Evolutionary conservation across 2,888 invertebrate genomes (phyloP).

Genomic region (Perizoma flavofasciatum): DNA sequence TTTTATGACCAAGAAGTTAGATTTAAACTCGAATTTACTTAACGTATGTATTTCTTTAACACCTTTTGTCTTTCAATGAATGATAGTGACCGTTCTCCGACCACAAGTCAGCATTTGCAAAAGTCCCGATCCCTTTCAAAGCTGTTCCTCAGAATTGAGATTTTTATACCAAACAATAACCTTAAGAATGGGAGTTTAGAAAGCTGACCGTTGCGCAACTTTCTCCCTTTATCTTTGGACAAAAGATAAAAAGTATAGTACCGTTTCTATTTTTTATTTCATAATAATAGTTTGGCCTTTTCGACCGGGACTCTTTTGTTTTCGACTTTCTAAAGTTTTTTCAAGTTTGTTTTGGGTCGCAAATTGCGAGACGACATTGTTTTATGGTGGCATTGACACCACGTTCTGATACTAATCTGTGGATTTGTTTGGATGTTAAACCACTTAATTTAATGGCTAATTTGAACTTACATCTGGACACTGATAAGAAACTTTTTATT

Average conservation of each 20-base stretch:
- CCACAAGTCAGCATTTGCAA: slow-evolving; percentile 30
- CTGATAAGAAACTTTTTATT: slow-evolving; percentile 7
- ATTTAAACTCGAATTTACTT: slow-evolving; percentile 20
- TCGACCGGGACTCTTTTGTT: slow-evolving; percentile 28
- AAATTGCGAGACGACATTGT: slow-evolving; percentile 40
- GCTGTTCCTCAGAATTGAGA: slow-evolving; percentile 48
- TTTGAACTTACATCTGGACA: slow-evolving; percentile 14
- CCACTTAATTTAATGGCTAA: slow-evolving; percentile 17
- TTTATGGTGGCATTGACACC: slow-evolving; percentile 40
- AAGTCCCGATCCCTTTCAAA: slow-evolving; percentile 28
- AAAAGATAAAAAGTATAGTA: slow-evolving; percentile 66
- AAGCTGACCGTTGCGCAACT: slow-evolving; percentile 79
- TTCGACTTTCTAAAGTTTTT: slow-evolving; percentile 53
- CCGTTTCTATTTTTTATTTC: slow-evolving; percentile 57
- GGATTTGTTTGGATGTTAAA: slow-evolving; percentile 31
- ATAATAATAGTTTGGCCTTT: slow-evolving; percentile 23
- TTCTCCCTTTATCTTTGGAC: slow-evolving; percentile 77
- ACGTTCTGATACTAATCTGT: slow-evolving; percentile 37
- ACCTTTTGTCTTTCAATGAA: slow-evolving; percentile 33
- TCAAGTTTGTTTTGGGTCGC: slow-evolving; percentile 52
- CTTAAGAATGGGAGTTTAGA: slow-evolving; percentile 67
- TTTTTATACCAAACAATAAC: slow-evolving; percentile 59
- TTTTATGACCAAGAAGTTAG: not conserved
- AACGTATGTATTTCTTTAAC: slow-evolving; percentile 18
- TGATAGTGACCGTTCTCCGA: slow-evolving; percentile 27